phyloP scores from a whole-genome alignment of 2,113 vertebrate species.

The Lanius ludovicianus region DNA sequence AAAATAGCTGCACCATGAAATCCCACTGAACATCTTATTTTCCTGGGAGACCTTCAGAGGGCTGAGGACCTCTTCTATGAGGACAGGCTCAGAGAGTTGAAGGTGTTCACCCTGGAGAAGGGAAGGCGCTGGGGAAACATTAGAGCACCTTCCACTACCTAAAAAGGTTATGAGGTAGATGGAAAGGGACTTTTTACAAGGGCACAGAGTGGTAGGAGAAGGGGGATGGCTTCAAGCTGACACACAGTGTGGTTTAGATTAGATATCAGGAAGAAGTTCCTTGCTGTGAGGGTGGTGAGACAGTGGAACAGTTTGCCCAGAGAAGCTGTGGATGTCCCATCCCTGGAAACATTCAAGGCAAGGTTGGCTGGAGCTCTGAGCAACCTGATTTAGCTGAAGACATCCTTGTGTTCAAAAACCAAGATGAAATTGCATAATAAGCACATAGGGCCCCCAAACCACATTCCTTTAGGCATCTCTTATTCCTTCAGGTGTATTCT shows the following conservation, averaged over 20 bases:
- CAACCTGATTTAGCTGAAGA: neutral
- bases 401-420: neutral
- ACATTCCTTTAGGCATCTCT: neutral
- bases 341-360: neutral
- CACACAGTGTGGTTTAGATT: neutral
- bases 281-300: neutral
- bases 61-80: rapidly evolving
- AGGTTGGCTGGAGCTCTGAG: neutral
- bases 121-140: rapidly evolving
- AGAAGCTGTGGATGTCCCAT: neutral
- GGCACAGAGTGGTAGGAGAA: neutral
- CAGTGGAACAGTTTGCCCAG: neutral
- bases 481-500: neutral
- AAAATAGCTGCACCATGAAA: neutral
- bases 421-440: neutral
- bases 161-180: neutral
- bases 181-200: neutral
- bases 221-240: neutral
- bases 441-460: neutral
- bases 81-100: neutral
- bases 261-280: neutral
- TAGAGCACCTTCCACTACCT: neutral
- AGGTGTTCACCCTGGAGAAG: neutral
- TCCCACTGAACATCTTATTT: neutral
- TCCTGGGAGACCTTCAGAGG: neutral